phyloP scores from a whole-genome alignment of 1,140 invertebrate genomes.

The Lepidotrigona ventralis region DNA sequence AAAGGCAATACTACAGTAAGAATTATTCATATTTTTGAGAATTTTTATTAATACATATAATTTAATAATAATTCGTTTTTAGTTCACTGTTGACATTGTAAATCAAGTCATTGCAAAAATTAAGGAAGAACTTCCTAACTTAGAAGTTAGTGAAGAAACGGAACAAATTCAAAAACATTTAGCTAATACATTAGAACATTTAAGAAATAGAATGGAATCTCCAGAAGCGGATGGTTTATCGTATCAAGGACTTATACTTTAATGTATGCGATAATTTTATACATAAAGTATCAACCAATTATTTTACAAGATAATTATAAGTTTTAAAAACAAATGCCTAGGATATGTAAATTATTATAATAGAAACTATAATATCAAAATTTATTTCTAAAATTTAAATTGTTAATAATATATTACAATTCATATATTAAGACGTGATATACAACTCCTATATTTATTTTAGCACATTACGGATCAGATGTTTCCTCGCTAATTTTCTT shows the following conservation, averaged over 20 bases:
- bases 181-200: slow-evolving; percentile 91
- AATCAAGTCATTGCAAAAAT: slow-evolving; percentile 96
- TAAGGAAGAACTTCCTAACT: slow-evolving; percentile 93
- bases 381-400: slow-evolving; percentile 23
- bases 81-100: slow-evolving; percentile 86
- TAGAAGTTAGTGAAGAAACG: slow-evolving; percentile 96
- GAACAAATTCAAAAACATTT: slow-evolving; percentile 98
- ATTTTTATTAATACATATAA: background rate
- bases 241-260: slow-evolving; percentile 82
- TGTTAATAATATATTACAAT: slow-evolving; percentile 38
- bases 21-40: slow-evolving; percentile 31
- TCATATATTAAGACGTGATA: slow-evolving; percentile 18
- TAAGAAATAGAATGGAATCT: slow-evolving; percentile 79
- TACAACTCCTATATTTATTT: slow-evolving; percentile 54
- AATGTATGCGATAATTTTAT: slow-evolving; percentile 68
- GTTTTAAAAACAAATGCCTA: slow-evolving; percentile 47
- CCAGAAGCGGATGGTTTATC: slow-evolving; percentile 82
- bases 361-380: slow-evolving; percentile 34
- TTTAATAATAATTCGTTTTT: slow-evolving; percentile 56
- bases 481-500: too few relatives aligned
- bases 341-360: slow-evolving; percentile 12
- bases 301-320: slow-evolving; percentile 40
- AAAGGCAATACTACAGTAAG: slow-evolving; percentile 90
- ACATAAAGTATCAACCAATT: slow-evolving; percentile 53
- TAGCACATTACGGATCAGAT: slow-evolving; percentile 20